Evolutionary conservation across 2,797 vertebrate species (phyloP).

Genomic region (Bucorvus abyssinicus): DNA sequence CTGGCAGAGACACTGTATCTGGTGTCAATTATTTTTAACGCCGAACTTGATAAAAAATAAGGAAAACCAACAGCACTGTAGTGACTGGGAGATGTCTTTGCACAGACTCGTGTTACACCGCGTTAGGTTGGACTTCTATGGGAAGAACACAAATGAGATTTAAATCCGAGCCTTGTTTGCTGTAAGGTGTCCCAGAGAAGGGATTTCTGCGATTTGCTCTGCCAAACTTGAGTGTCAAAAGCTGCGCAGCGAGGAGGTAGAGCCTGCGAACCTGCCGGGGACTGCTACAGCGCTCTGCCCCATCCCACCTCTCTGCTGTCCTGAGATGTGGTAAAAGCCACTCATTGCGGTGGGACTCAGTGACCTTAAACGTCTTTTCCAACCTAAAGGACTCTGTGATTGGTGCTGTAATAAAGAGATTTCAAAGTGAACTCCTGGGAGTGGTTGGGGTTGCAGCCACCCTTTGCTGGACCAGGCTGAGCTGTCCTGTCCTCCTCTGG

Average conservation of each 20-base stretch:
- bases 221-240: not conserved
- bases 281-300: not conserved
- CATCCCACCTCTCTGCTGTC: not conserved
- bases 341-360: rapidly evolving
- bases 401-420: not conserved
- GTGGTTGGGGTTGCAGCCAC: not conserved
- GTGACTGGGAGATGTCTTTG: not conserved
- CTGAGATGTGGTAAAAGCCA: not conserved
- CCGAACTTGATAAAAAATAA: rapidly evolving
- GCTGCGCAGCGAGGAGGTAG: not conserved
- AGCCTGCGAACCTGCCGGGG: not conserved
- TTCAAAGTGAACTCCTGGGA: not conserved
- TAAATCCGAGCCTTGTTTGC: not conserved
- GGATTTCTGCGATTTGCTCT: not conserved
- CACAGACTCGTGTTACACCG: rapidly evolving
- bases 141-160: rapidly evolving
- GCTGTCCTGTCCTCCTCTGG: not conserved
- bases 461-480: not conserved
- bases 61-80: not conserved
- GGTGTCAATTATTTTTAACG: rapidly evolving
- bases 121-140: not conserved
- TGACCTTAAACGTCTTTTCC: not conserved
- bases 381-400: not conserved
- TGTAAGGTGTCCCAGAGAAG: rapidly evolving
- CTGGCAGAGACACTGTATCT: rapidly evolving